phyloP scores from a whole-genome alignment of 2,888 invertebrate genomes.

The Chorisops tibialis region DNA sequence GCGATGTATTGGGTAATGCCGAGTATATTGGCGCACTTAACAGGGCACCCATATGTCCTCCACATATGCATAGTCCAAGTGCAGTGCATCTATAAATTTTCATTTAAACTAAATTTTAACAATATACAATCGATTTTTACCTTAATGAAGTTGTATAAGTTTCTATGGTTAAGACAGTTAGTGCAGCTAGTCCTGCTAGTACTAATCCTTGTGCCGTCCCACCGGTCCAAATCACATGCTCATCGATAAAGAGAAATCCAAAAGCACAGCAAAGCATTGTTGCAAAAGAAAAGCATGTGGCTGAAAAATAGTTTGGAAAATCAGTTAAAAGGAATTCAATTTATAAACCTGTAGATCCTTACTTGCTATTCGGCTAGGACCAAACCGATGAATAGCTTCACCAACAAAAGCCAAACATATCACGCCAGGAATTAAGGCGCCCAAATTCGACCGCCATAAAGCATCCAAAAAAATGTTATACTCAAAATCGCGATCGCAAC shows the following conservation, averaged over 20 bases:
- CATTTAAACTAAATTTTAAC: background rate
- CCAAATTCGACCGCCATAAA: constrained; percentile 35
- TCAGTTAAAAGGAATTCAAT: background rate
- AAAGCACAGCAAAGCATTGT: constrained; percentile 35
- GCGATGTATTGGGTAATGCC: constrained; percentile 31
- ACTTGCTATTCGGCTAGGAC: constrained; percentile 37
- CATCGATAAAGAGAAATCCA: constrained; percentile 34
- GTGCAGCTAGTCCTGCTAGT: constrained; percentile 34
- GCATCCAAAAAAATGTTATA: constrained; percentile 35
- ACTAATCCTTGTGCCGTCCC: constrained; percentile 37
- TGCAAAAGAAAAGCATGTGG: constrained; percentile 34
- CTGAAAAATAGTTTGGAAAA: constrained; percentile 25
- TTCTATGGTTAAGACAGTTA: constrained; percentile 36
- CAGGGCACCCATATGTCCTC: constrained; percentile 35
- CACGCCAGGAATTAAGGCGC: constrained; percentile 34
- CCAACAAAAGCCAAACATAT: constrained; percentile 32
- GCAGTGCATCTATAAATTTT: constrained; percentile 35
- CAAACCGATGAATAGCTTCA: constrained; percentile 34
- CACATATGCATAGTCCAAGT: constrained; percentile 34
- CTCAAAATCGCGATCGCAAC: constrained; percentile 50
- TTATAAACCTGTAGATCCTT: constrained; percentile 18
- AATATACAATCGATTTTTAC: constrained; percentile 22
- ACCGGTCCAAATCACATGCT: constrained; percentile 36
- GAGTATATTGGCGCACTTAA: constrained; percentile 32
- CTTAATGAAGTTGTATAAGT: constrained; percentile 36